These are phyloP conservation scores for Ginglymostoma cirratum DNA, from an alignment of 2,113 vertebrate genomes.

Conservation along the genomic window DNA sequence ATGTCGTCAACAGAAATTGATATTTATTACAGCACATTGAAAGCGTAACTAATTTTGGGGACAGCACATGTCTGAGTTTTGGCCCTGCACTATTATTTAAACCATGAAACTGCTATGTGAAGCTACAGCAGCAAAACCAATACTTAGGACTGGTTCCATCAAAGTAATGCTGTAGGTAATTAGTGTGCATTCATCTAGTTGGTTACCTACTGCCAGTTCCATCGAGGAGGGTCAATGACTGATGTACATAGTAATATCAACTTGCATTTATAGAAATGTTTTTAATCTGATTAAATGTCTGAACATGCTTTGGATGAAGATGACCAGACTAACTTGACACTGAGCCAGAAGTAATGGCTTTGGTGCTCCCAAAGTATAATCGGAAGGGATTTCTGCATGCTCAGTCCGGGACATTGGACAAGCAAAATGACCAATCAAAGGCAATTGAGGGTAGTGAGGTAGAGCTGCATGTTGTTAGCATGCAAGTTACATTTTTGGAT, in stretches of 20 bases:
- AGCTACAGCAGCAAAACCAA: not conserved
- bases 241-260: not conserved
- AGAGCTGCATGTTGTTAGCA: not conserved
- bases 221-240: not conserved
- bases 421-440: not conserved
- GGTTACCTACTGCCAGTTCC: not conserved
- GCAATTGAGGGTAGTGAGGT: not conserved
- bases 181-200: not conserved
- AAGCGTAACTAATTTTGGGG: not conserved
- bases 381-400: not conserved
- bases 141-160: not conserved
- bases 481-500: not conserved
- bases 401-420: not conserved
- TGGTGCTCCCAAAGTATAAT: not conserved
- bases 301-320: not conserved
- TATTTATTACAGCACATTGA: not conserved
- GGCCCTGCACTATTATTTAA: not conserved
- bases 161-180: not conserved
- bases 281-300: not conserved
- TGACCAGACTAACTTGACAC: not conserved
- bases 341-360: not conserved
- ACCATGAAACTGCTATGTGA: no score
- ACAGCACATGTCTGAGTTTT: not conserved
- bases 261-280: not conserved
- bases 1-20: no score